Conservation (phyloP, 2,113 vertebrate genomes). For the Raja brachyura region DNA sequence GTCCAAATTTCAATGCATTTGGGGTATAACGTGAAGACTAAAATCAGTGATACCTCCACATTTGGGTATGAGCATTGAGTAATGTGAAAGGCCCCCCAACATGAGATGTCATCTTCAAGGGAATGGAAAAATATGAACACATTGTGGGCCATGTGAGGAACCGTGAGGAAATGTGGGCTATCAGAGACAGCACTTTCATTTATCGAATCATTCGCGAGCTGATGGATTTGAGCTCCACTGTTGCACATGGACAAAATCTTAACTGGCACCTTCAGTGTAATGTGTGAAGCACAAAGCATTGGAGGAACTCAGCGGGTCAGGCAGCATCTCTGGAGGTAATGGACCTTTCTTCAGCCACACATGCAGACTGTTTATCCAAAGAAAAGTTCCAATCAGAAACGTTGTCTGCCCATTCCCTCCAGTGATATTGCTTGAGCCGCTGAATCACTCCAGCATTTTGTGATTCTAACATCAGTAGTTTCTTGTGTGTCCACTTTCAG, state of each 20-base stretch:
- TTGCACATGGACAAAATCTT: neutral
- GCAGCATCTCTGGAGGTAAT: no score
- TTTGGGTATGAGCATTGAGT: neutral
- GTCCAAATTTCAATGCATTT: neutral
- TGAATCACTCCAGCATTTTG: no score
- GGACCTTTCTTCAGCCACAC: no score
- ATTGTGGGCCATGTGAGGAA: neutral
- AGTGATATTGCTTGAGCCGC: no score
- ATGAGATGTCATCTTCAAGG: neutral
- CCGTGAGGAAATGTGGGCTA: neutral
- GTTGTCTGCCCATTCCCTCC: no score
- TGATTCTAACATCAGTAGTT: no score
- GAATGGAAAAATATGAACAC: neutral
- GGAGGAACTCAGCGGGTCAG: no score
- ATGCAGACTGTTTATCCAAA: no score
- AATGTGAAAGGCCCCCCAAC: neutral
- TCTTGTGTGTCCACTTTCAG: neutral
- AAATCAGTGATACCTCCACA: neutral
- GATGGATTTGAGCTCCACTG: neutral
- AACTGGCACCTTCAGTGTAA: neutral
- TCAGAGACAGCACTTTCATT: neutral
- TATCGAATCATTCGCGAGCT: neutral
- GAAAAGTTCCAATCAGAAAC: no score
- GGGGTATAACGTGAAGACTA: neutral
- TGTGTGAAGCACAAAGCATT: no score